Evolutionary conservation across 2,113 vertebrate genomes (phyloP), one percentile per base, ranked within the genome.

Genomic region (Puffinus mauretanicus): DNA sequence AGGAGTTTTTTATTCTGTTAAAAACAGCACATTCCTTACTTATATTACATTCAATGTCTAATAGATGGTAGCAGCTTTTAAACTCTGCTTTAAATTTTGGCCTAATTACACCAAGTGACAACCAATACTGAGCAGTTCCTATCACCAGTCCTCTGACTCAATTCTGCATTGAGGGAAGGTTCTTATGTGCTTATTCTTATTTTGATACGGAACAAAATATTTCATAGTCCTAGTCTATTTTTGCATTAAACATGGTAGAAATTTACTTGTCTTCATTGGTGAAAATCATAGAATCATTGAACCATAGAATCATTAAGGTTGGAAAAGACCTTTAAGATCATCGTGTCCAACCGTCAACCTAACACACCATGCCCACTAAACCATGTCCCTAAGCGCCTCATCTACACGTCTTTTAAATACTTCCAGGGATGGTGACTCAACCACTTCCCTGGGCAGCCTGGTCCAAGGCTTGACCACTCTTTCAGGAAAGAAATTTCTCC

Each of bases 1-100:
- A 10, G 7, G 15, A 26, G 1, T 1, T 0, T 8, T 16, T 25
- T 76, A 21, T 66, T 54, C 38, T 73, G 7, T 42, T 69, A 38
- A 83, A 73, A 70, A 3, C 29, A 29, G 17, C 29, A 57, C 22
- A 42, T 58, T 64, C 21, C 10, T 58, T 69, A 38, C 11, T 73
- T 82, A 26, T 16, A 51, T 36, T 83, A 36, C 15, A n/a, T 83
- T 82, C 8, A 62, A 17, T 10, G 4, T 34, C 25, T n/a, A 34
- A 42, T 54, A 34, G 11, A 47, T 51, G 12, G 16, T 16, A 57
- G 16, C 16, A 61, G 44, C 13, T 55, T 65, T 30, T 54, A 78
- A 57, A 36, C 16, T 44, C 27, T 78, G 14, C 22, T 67, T 66
- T 54, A 54, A 36, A 46, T 73, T 44, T 38, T 73, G 42, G 8